Conservation (phyloP, 2,113 vertebrate genomes). For the Gymnarchus niloticus region DNA sequence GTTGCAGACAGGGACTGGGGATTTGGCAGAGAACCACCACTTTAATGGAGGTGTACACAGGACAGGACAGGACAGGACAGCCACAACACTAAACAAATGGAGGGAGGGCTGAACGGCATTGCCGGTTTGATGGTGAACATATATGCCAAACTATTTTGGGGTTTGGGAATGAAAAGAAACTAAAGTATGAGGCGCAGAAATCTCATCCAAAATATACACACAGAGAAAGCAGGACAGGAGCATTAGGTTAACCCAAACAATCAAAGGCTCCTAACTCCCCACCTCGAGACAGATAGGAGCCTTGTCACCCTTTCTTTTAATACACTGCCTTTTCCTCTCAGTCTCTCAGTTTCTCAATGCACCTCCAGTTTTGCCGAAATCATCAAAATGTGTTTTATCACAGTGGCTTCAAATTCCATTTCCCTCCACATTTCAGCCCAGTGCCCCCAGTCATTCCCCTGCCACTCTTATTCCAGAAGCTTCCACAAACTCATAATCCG, state of each 20-base stretch:
- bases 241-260: neutral
- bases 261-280: neutral
- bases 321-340: neutral
- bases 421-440: neutral
- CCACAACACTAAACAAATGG: neutral
- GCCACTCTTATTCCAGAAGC: neutral
- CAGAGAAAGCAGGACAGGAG: neutral
- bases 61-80: neutral
- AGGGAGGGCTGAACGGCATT: neutral
- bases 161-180: neutral
- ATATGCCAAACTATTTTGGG: neutral
- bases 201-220: neutral
- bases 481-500: neutral
- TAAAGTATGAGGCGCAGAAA: neutral
- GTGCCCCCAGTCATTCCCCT: neutral
- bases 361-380: neutral
- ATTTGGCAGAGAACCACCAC: neutral
- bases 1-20: neutral
- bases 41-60: neutral
- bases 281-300: neutral
- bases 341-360: neutral
- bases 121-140: neutral
- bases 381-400: too few relatives aligned
- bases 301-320: neutral
- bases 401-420: neutral